phyloP scores from a whole-genome alignment of 2,113 vertebrate species.

The Channa argus region DNA sequence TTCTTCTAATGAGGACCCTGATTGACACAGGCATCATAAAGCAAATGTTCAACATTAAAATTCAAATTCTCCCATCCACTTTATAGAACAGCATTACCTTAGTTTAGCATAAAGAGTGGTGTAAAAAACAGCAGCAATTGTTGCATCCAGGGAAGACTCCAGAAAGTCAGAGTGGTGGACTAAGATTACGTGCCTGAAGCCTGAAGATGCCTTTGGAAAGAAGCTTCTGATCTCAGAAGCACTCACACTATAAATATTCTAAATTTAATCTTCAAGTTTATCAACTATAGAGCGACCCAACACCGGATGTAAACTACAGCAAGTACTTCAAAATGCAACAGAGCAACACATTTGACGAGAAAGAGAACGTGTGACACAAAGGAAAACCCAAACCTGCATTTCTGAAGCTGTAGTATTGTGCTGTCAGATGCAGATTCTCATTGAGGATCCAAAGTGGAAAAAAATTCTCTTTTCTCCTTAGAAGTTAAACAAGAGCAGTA shows the following conservation, averaged over 20 bases:
- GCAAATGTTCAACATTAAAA: no score
- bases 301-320: neutral
- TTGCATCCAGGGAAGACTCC: no score
- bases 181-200: neutral
- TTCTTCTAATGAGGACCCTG: no score
- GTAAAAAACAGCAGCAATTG: no score
- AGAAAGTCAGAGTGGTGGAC: no score
- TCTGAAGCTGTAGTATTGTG: constrained; percentile 46
- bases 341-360: neutral
- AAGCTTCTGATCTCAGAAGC: neutral
- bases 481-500: constrained; percentile 32
- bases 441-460: constrained; percentile 47
- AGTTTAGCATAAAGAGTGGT: no score
- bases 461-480: constrained; percentile 22
- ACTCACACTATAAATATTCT: neutral
- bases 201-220: neutral
- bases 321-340: constrained; percentile 1
- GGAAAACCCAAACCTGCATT: constrained; percentile 82
- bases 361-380: constrained; percentile 6
- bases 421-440: constrained; percentile 41
- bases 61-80: no score
- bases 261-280: neutral
- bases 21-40: no score
- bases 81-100: no score
- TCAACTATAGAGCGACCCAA: neutral